Evolutionary conservation across 1,140 invertebrate genomes (phyloP).

Genomic region (Elymnias hypermnestra): DNA sequence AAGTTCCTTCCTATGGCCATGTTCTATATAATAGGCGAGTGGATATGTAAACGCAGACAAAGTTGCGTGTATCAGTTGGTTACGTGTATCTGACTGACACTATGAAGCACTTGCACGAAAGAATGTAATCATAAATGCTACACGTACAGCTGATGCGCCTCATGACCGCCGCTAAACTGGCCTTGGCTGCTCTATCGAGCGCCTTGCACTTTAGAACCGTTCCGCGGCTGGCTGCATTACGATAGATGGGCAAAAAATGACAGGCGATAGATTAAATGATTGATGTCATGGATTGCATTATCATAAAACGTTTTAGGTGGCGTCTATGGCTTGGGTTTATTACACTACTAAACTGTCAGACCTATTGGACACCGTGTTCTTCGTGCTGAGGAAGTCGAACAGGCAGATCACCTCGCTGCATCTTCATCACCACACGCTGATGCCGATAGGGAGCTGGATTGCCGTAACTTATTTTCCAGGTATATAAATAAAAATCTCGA

Average conservation of each 20-base stretch:
- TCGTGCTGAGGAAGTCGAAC: constrained; percentile 29
- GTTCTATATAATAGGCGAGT: constrained; percentile 98
- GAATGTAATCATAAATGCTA: too few species aligned
- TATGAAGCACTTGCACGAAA: too few species aligned
- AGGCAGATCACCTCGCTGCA: constrained; percentile 29
- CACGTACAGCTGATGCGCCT: too few species aligned
- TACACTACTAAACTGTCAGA: constrained; percentile 23
- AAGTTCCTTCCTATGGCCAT: constrained; percentile 94
- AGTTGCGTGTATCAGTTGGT: too few species aligned
- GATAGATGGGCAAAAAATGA: too few species aligned
- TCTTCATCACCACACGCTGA: constrained; percentile 31
- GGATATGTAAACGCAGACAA: constrained; percentile 99
- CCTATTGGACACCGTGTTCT: constrained; percentile 29
- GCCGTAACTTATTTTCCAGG: constrained; percentile 26
- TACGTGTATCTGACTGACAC: too few species aligned
- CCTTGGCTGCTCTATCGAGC: too few species aligned
- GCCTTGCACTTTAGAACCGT: too few species aligned
- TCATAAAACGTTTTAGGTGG: constrained; percentile 27
- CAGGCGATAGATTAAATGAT: too few species aligned
- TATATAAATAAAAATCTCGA: background rate
- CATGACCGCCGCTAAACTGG: too few species aligned
- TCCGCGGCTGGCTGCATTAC: too few species aligned
- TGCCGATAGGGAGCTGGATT: constrained; percentile 26
- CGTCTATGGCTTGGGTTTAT: constrained; percentile 13
- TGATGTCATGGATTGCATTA: too few species aligned